These are phyloP conservation scores for Mycteria americana DNA, from an alignment of 2,797 vertebrate species.

Conservation along the genomic window DNA sequence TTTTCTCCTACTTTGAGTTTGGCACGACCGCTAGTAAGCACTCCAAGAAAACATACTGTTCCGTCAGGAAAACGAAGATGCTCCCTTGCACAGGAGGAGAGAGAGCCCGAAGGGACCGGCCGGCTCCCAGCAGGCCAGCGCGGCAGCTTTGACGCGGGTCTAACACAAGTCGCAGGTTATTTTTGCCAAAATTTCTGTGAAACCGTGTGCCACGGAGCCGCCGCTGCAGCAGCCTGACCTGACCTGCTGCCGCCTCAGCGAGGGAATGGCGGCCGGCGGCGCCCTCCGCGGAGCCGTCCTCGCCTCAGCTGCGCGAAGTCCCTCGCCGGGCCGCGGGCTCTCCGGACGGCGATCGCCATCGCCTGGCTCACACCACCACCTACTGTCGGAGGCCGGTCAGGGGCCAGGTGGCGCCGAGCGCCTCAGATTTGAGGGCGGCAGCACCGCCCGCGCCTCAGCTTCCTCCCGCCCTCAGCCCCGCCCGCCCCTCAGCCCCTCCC, in stretches of 20 bases:
- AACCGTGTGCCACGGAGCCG: not conserved
- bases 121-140: not conserved
- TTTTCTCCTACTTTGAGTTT: not conserved
- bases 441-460: not conserved
- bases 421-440: not conserved
- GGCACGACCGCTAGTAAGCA: not conserved
- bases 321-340: not conserved
- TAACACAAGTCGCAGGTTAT: not conserved
- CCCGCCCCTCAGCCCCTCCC: not conserved
- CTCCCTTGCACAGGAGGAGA: accelerated
- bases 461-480: not conserved
- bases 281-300: not conserved
- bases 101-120: accelerated
- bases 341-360: too few species aligned
- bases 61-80: accelerated
- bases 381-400: accelerated
- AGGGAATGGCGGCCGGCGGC: not conserved
- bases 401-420: accelerated
- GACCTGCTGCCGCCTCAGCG: not conserved
- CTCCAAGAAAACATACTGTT: accelerated
- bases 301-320: not conserved
- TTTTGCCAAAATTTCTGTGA: not conserved
- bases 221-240: not conserved
- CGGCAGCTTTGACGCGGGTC: not conserved
- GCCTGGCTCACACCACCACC: not conserved